phyloP scores from a whole-genome alignment of 2,888 invertebrate genomes.

The Macrophya annulata region DNA sequence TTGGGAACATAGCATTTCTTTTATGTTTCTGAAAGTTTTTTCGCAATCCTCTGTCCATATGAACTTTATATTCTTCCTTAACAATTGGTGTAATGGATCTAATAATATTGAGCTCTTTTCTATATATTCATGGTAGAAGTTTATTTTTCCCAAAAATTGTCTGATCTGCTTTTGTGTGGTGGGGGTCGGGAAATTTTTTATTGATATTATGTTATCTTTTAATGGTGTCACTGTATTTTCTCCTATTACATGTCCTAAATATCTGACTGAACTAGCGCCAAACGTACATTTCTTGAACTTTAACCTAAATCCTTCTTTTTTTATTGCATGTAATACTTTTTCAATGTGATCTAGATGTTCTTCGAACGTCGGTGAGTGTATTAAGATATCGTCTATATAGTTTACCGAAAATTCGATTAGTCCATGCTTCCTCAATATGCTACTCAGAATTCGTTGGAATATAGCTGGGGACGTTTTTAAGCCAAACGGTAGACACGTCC shows the following conservation, averaged over 20 bases:
- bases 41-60: conserved; percentile 31
- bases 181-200: conserved; percentile 43
- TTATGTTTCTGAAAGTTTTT: conserved; percentile 50
- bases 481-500: conserved; percentile 61
- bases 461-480: conserved; percentile 62
- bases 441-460: conserved; percentile 59
- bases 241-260: conserved; percentile 61
- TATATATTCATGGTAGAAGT: conserved; percentile 39
- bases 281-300: conserved; percentile 62
- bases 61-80: conserved; percentile 34
- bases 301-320: conserved; percentile 56
- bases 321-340: conserved; percentile 57
- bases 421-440: conserved; percentile 57
- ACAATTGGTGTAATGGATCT: conserved; percentile 37
- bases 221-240: conserved; percentile 58
- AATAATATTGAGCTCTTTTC: conserved; percentile 36
- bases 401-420: conserved; percentile 58
- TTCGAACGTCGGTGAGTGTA: conserved; percentile 59
- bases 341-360: conserved; percentile 58
- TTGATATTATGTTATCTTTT: conserved; percentile 50
- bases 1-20: conserved; percentile 58
- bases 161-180: conserved; percentile 50
- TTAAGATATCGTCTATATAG: conserved; percentile 61
- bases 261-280: conserved; percentile 57
- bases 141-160: conserved; percentile 45